Evolutionary conservation across 2,113 vertebrate species (phyloP).

Genomic region (Protomyctophum bolini): DNA sequence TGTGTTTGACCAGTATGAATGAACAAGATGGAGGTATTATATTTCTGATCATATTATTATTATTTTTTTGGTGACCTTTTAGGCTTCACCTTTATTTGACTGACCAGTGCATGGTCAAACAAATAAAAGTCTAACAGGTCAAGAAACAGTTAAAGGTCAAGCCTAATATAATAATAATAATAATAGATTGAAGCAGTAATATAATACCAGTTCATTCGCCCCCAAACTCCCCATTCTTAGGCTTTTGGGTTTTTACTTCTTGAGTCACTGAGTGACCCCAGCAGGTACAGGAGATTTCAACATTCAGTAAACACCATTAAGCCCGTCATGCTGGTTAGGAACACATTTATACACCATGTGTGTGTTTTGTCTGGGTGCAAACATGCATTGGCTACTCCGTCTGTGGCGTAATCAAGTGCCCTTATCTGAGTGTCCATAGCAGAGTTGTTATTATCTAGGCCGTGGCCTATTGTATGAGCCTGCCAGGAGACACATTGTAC

Average conservation of each 20-base stretch:
- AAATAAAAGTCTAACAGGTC: no score
- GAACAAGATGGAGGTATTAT: no score
- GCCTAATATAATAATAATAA: no score
- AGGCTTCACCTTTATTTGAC: no score
- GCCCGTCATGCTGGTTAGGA: conserved; percentile 7
- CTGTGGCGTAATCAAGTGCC: conserved; percentile 47
- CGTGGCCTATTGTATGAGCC: conserved; percentile 26
- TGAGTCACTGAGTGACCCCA: conserved; percentile 29
- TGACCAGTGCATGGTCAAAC: no score
- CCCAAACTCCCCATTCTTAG: no score
- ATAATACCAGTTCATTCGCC: no score
- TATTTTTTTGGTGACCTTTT: no score
- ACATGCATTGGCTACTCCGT: conserved; percentile 42
- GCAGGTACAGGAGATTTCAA: conserved; percentile 20
- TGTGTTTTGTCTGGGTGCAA: conserved; percentile 17
- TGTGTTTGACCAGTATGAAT: no score
- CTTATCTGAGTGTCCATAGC: conserved; percentile 62
- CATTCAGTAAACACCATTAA: conserved; percentile 41
- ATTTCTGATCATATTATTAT: no score
- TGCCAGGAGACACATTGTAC: conserved; percentile 39
- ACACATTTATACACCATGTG: conserved; percentile 34
- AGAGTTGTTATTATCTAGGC: conserved; percentile 64
- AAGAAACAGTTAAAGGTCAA: no score
- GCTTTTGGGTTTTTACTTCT: conserved; percentile 16
- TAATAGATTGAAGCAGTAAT: no score